These are phyloP conservation scores for Metopia argyrocephala DNA, from an alignment of 2,888 invertebrate genomes.

Conservation along the genomic window DNA sequence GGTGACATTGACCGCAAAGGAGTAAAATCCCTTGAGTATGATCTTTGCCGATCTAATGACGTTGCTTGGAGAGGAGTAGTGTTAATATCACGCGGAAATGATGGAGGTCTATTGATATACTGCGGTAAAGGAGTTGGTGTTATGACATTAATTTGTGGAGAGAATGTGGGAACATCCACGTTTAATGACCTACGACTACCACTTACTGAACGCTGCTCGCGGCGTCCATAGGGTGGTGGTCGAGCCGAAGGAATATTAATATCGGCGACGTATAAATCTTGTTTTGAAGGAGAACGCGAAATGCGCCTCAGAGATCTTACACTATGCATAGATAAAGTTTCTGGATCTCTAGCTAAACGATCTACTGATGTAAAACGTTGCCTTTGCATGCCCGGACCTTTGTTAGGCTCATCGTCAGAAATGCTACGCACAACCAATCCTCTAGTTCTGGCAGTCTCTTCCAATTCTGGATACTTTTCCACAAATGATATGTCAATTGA, in stretches of 20 bases:
- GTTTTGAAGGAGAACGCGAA: constrained; percentile 75
- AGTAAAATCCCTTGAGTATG: constrained; percentile 53
- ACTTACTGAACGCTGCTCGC: constrained; percentile 72
- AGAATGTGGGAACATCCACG: constrained; percentile 69
- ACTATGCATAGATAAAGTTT: constrained; percentile 75
- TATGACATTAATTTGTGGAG: constrained; percentile 64
- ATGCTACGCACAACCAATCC: constrained; percentile 76
- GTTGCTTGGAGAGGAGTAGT: constrained; percentile 30
- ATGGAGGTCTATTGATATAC: constrained; percentile 69
- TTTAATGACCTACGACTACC: constrained; percentile 74
- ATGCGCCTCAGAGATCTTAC: constrained; percentile 75
- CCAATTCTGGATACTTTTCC: constrained; percentile 74
- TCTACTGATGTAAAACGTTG: constrained; percentile 74
- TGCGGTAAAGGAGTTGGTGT: constrained; percentile 53
- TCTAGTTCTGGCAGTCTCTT: constrained; percentile 72
- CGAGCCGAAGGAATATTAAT: constrained; percentile 71
- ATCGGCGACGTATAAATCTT: constrained; percentile 76
- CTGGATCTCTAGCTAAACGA: constrained; percentile 72
- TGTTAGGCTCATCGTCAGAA: constrained; percentile 73
- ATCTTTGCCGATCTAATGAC: constrained; percentile 24
- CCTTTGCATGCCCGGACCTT: constrained; percentile 63
- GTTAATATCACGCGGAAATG: constrained; percentile 67
- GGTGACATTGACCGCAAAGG: constrained; percentile 68
- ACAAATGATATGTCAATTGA: constrained; percentile 73
- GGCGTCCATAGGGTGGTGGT: constrained; percentile 28